Conservation (phyloP, 2,113 vertebrate genomes). For the Laterallus jamaicensis region DNA sequence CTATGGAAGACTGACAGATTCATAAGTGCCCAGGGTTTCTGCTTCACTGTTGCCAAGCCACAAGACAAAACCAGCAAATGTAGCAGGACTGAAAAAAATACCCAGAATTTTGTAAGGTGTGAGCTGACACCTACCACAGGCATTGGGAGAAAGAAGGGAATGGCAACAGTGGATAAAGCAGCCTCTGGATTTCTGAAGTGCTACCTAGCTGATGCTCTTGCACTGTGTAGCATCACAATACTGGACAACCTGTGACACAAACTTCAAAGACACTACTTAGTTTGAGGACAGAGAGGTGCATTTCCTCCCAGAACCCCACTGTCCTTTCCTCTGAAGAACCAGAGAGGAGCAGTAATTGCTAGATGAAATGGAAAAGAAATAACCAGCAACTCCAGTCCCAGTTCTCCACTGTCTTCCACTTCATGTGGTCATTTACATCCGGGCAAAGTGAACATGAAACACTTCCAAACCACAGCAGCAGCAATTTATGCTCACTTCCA, state of each 20-base stretch:
- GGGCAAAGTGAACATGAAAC: background rate
- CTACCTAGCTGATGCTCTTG: constrained; percentile 16
- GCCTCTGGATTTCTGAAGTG: constrained; percentile 54
- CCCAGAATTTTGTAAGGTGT: background rate
- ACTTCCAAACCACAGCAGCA: constrained; percentile 9
- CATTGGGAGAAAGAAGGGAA: background rate
- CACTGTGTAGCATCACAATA: background rate
- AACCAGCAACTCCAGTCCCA: background rate
- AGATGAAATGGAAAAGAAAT: background rate
- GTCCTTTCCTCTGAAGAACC: background rate
- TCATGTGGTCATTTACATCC: background rate
- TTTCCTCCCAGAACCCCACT: background rate
- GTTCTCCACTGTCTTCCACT: background rate
- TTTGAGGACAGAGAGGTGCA: background rate
- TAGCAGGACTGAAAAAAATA: background rate
- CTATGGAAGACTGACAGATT: background rate
- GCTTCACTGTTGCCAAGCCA: constrained; percentile 11
- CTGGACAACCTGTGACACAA: background rate
- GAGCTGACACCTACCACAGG: constrained; percentile 22
- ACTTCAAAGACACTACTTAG: background rate
- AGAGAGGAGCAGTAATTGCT: background rate
- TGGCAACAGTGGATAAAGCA: constrained; percentile 10
- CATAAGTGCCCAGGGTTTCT: background rate
- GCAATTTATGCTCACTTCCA: constrained; percentile 12
- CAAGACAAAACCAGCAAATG: constrained; percentile 16